Evolutionary conservation across 2,113 vertebrate species (phyloP).

Genomic region (Conger conger): DNA sequence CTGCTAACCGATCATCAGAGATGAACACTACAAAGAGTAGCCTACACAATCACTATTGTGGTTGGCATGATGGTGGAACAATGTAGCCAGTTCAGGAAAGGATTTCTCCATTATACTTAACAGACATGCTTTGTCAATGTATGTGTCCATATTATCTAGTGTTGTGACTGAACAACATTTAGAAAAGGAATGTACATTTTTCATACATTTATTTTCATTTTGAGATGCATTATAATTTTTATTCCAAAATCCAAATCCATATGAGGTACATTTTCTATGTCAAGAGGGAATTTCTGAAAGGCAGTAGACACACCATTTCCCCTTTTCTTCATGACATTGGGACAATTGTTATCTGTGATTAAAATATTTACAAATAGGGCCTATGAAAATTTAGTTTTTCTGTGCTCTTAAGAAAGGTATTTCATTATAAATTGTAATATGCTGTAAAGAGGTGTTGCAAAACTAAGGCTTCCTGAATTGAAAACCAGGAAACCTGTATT

Average conservation of each 20-base stretch:
- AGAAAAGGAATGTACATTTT: background rate
- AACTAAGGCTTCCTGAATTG: background rate
- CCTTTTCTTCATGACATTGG: background rate
- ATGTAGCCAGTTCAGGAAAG: conserved; percentile 58
- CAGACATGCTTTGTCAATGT: conserved; percentile 19
- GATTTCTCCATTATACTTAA: conserved; percentile 38
- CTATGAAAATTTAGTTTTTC: background rate
- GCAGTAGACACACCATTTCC: background rate
- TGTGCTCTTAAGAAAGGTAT: background rate
- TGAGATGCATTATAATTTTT: background rate
- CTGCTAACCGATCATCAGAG: conserved; percentile 19
- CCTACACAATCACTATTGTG: conserved; percentile 54
- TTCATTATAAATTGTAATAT: background rate
- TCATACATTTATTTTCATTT: background rate
- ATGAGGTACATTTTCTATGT: background rate
- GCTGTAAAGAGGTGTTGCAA: background rate
- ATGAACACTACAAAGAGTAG: background rate
- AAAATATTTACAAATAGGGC: background rate
- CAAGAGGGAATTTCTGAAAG: background rate
- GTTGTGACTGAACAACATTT: background rate
- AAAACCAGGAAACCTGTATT: background rate
- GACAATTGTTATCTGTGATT: background rate
- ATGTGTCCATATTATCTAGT: background rate
- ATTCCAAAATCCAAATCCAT: background rate
- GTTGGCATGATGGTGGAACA: conserved; percentile 40